Conservation (phyloP, 2,888 invertebrate genomes). For the Azorinus chamasolen region DNA sequence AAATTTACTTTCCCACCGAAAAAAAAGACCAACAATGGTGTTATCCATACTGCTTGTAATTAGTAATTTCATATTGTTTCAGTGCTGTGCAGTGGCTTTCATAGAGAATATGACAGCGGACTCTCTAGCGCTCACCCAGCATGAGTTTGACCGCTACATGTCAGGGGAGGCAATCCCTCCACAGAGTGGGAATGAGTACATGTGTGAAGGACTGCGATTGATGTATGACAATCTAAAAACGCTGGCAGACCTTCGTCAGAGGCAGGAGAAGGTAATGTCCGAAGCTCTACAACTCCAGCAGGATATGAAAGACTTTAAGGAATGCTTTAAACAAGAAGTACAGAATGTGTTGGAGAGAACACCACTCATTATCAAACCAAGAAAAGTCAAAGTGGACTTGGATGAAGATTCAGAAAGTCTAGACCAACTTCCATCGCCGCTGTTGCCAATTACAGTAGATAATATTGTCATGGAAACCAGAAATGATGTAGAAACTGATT, state of each 20-base stretch:
- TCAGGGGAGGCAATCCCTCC: slow-evolving; percentile 96
- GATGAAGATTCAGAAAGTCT: slow-evolving; percentile 88
- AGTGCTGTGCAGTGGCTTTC: slow-evolving; percentile 99
- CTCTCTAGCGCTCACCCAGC: slow-evolving; percentile 95
- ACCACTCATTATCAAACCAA: slow-evolving; percentile 87
- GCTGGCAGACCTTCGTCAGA: slow-evolving; percentile 90
- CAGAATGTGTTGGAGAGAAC: slow-evolving; percentile 91
- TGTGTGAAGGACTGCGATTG: slow-evolving; percentile 91
- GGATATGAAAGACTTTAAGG: slow-evolving; percentile 92
- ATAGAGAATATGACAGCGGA: slow-evolving; percentile 98
- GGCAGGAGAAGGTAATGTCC: slow-evolving; percentile 89
- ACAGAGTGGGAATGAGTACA: slow-evolving; percentile 90
- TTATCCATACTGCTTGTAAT: too few relatives aligned
- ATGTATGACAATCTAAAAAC: slow-evolving; percentile 92
- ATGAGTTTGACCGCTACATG: slow-evolving; percentile 97
- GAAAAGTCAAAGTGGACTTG: slow-evolving; percentile 89
- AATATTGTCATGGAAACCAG: slow-evolving; percentile 53
- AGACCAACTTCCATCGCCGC: slow-evolving; percentile 88
- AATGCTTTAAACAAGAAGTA: slow-evolving; percentile 92
- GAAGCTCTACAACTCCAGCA: slow-evolving; percentile 90
- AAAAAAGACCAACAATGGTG: too few relatives aligned
- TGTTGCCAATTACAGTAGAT: slow-evolving; percentile 85
- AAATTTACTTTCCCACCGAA: too few relatives aligned
- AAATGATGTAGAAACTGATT: slow-evolving; percentile 55
- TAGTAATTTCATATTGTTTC: too few relatives aligned